Percentiles rank a stretch among this genome's conserved stretches.
Evolutionary conservation across 1,140 invertebrate species (phyloP).

Genomic region (Drosophila kanapiae): DNA sequence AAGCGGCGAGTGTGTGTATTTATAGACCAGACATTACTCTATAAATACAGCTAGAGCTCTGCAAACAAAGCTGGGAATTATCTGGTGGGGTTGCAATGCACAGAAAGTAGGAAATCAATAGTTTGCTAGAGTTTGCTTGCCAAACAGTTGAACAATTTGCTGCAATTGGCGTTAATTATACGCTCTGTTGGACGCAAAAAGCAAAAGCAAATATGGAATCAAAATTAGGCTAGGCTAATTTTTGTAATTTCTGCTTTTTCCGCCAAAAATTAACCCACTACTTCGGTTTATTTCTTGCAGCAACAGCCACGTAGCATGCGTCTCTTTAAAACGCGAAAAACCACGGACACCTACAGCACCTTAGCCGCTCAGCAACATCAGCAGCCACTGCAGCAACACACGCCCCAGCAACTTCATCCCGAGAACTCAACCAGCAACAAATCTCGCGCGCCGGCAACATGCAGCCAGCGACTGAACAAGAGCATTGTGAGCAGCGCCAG

Average conservation of each 20-base stretch:
- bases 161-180: constrained; percentile 73
- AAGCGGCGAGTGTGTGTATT: constrained; percentile 16
- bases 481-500: constrained; percentile 64
- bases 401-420: constrained; percentile 24
- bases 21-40: constrained; percentile 22
- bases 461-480: constrained; percentile 70
- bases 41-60: constrained; percentile 31
- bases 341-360: constrained; percentile 77
- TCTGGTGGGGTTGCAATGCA: constrained; percentile 13
- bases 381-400: constrained; percentile 43
- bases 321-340: constrained; percentile 83
- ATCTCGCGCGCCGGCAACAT: constrained; percentile 56
- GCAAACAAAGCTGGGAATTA: constrained; percentile 9
- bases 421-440: constrained; percentile 17
- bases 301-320: constrained; percentile 68
- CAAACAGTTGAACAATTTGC: constrained; percentile 27
- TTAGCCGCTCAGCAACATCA: constrained; percentile 51
- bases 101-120: constrained; percentile 50
- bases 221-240: constrained; percentile 39
- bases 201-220: constrained; percentile 42
- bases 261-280: constrained; percentile 39
- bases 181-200: constrained; percentile 64
- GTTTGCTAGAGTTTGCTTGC: constrained; percentile 7
- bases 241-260: constrained; percentile 24
- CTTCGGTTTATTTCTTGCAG: constrained; percentile 46